Conservation (phyloP, 1,140 invertebrate species). For the Alviniconcha marisindica region DNA sequence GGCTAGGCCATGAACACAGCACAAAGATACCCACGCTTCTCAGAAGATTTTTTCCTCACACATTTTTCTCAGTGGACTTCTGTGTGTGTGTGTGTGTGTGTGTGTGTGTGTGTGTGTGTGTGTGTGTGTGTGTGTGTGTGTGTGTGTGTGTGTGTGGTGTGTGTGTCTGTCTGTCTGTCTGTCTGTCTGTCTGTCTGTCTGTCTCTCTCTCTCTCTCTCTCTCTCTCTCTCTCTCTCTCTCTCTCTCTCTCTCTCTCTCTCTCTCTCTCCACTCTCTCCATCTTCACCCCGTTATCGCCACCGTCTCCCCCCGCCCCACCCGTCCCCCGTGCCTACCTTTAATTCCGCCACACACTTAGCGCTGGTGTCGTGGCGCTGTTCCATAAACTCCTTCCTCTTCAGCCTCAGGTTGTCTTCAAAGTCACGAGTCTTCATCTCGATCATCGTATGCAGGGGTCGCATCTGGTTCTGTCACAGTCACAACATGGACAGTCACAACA, state of each 20-base stretch:
- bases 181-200: background rate
- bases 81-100: too few relatives aligned
- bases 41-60: too few relatives aligned
- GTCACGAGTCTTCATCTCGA: conserved; percentile 19
- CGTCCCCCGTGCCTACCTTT: background rate
- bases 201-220: background rate
- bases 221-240: background rate
- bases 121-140: too few relatives aligned
- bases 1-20: too few relatives aligned
- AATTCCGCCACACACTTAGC: background rate
- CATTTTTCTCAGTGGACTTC: too few relatives aligned
- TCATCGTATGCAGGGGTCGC: background rate
- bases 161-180: too few relatives aligned
- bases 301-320: background rate
- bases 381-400: conserved; percentile 23
- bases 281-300: background rate
- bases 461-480: conserved; percentile 31
- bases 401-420: background rate
- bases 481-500: conserved; percentile 33
- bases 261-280: background rate
- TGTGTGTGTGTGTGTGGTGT: too few relatives aligned
- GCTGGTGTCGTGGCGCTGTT: conserved; percentile 21
- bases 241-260: background rate
- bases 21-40: too few relatives aligned
- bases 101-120: too few relatives aligned